Evolutionary conservation across 2,888 invertebrate species (phyloP), one percentile per base, ranked within the genome.

Genomic region (Odiellus spinosus): DNA sequence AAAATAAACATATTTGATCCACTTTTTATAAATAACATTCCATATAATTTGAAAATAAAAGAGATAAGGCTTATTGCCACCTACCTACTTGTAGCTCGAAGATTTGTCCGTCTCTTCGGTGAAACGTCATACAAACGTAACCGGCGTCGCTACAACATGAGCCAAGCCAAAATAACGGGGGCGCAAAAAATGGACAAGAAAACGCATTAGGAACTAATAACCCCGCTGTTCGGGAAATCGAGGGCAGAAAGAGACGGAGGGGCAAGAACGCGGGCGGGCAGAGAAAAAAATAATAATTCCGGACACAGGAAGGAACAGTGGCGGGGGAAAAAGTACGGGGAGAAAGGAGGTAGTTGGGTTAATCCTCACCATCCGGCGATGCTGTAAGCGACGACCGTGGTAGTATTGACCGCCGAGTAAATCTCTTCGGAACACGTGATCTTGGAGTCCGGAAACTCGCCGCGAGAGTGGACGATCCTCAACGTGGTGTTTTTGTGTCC

Each of bases 51-150:
- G 4, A 26, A 26, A 26, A 26, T 4, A 26, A 26, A 6, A 26
- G 26, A 26, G 5, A 8, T 26, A 26, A 26, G 26, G 26, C 14
- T 14, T 39, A 14, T 38, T n/a, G 19, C 17, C 19, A 38, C 49
- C 51, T 51, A 53, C 53, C 53, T 44, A 48, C 53, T 40, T 57
- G 58, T 34, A 59, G 51, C 50, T 61, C 59, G 36, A 84, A 76
- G 26, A 83, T 79, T 58, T 75, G 74, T 43, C 73, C 71, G 52
- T 76, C 79, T 45, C 83, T 73, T 44, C 75, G 76, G 64, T 77
- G 74, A 64, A 82, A 77, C 57, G 75, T 73, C 71, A 83, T 77
- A 63, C 84, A 85, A 33, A 80, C 76, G 64, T 81, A 82, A 3
- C 82, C 82, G 26, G 80, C 82, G 60, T 80, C 77, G 59, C 84